Evolutionary conservation across 2,797 vertebrate genomes (phyloP).

Genomic region (Enteromius fasciolatus): DNA sequence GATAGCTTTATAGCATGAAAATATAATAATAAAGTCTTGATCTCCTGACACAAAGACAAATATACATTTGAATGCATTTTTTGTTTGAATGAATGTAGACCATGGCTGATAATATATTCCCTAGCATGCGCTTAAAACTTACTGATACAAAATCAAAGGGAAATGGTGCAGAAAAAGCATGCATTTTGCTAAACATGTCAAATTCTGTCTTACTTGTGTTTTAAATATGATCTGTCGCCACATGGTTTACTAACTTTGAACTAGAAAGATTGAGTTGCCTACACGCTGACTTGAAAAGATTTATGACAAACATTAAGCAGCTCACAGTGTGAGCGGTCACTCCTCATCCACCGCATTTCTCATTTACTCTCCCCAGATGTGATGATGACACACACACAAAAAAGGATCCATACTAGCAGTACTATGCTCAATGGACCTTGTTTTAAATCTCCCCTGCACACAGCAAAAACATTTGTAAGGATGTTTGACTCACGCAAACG

Average conservation of each 20-base stretch:
- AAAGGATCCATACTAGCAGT: not conserved
- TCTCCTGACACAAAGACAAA: not conserved
- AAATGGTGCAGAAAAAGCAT: conserved; percentile 12
- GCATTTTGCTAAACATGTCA: conserved; percentile 27
- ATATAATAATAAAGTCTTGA: not conserved
- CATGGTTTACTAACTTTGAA: conserved; percentile 21
- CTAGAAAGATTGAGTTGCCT: conserved; percentile 28
- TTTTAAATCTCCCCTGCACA: conserved; percentile 21
- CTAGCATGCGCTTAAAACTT: not conserved
- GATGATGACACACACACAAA: conserved; percentile 1
- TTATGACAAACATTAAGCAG: conserved; percentile 49
- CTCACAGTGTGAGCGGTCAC: conserved; percentile 35
- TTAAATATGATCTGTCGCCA: conserved; percentile 43
- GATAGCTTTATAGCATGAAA: not conserved
- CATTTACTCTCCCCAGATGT: conserved; percentile 40
- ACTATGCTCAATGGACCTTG: not conserved
- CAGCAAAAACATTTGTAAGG: conserved; percentile 5
- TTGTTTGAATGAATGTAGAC: not conserved
- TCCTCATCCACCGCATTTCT: conserved; percentile 40
- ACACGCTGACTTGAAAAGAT: conserved; percentile 46
- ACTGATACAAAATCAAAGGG: not conserved
- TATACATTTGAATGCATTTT: not conserved
- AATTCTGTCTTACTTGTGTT: conserved; percentile 15
- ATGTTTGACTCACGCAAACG: conserved; percentile 16
- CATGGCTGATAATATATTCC: not conserved